Percentiles rank a stretch among this genome's conserved stretches.
Evolutionary conservation across 2,888 invertebrate species (phyloP).

Genomic region (Lampropteryx suffumata): DNA sequence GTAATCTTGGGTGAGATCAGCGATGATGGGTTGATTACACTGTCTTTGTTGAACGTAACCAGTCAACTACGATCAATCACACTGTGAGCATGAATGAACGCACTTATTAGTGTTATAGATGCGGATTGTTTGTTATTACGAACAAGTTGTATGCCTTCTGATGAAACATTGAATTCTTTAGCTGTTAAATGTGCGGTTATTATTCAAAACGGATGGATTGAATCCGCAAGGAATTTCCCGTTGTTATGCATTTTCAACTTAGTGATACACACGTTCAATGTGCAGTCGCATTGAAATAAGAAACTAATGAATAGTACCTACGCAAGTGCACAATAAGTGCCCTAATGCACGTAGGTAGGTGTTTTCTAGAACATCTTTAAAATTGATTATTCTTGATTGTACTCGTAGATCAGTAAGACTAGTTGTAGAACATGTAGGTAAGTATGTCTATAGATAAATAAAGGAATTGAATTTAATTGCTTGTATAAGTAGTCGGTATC

Average conservation of each 20-base stretch:
- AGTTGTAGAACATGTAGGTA: too few species aligned
- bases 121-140: slow-evolving; percentile 63
- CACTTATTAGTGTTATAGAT: slow-evolving; percentile 40
- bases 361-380: too few species aligned
- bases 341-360: too few species aligned
- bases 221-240: slow-evolving; percentile 34
- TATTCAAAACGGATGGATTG: slow-evolving; percentile 47
- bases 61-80: slow-evolving; percentile 35
- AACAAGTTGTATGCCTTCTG: slow-evolving; percentile 39
- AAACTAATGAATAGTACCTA: slow-evolving; percentile 4
- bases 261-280: not conserved
- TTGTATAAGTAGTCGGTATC: too few species aligned
- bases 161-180: slow-evolving; percentile 61
- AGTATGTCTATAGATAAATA: too few species aligned
- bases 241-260: slow-evolving; percentile 25
- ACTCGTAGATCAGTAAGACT: too few species aligned
- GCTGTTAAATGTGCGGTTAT: slow-evolving; percentile 53
- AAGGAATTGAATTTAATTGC: too few species aligned
- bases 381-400: too few species aligned
- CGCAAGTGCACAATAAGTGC: too few species aligned
- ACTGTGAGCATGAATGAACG: slow-evolving; percentile 51
- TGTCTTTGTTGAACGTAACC: slow-evolving; percentile 32
- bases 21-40: slow-evolving; percentile 32
- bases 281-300: slow-evolving; percentile 7
- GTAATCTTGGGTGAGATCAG: slow-evolving; percentile 30